These are phyloP conservation scores for Dipus sagitta DNA, from an alignment of 2,797 vertebrate genomes.

Conservation along the genomic window DNA sequence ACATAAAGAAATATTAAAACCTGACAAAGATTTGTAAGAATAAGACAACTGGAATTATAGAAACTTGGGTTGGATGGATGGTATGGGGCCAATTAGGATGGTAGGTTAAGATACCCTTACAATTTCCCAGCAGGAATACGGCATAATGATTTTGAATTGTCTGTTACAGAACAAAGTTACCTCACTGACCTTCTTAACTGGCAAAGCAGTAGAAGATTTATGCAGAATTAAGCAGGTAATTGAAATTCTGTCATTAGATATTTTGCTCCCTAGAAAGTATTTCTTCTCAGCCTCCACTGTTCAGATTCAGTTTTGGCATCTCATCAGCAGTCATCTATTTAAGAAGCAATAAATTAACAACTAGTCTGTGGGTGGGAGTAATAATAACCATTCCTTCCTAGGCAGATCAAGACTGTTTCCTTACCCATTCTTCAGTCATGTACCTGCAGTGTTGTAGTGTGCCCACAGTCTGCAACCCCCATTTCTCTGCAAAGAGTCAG, in stretches of 20 bases:
- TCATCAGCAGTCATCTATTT: slow-evolving; percentile 22
- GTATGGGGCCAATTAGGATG: neutral
- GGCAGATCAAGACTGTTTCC: neutral
- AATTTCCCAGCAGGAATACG: slow-evolving; percentile 4
- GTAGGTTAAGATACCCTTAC: neutral
- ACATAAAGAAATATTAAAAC: neutral
- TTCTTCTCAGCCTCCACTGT: slow-evolving; percentile 32
- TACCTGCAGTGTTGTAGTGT: neutral
- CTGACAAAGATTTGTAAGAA: neutral
- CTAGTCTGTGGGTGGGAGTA: neutral
- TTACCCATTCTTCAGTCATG: neutral
- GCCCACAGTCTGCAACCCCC: neutral
- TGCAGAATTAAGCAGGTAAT: slow-evolving; percentile 99
- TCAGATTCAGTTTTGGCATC: slow-evolving; percentile 42
- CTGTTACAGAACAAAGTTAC: slow-evolving; percentile 97
- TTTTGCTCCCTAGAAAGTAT: neutral
- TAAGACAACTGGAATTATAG: neutral
- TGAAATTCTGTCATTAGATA: slow-evolving; percentile 67
- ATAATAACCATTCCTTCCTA: slow-evolving; percentile 16
- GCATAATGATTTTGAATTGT: slow-evolving; percentile 72
- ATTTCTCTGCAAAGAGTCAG: neutral
- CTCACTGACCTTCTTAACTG: slow-evolving; percentile 98
- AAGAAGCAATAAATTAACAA: slow-evolving; percentile 12
- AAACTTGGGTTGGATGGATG: neutral
- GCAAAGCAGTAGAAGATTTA: slow-evolving; percentile 97